Evolutionary conservation across 2,888 invertebrate species (phyloP).

Genomic region (Dolichopus griseipennis): DNA sequence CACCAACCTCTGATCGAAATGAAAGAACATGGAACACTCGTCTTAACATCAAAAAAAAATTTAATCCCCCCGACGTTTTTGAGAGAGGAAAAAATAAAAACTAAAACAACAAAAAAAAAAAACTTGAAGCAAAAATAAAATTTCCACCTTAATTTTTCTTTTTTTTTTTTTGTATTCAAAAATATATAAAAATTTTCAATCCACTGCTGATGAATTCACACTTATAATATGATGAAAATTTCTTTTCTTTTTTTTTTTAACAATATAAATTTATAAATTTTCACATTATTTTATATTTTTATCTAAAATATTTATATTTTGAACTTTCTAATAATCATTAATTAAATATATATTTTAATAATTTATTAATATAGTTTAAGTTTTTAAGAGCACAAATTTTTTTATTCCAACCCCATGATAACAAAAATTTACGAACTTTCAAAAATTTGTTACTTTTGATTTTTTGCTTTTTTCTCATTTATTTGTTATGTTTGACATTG

Average conservation of each 20-base stretch:
- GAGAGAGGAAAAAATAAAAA: not conserved
- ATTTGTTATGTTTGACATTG: not conserved
- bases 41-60: not conserved
- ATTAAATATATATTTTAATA: not conserved
- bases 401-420: slow-evolving; percentile 5
- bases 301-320: not conserved
- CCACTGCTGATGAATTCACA: too few relatives aligned
- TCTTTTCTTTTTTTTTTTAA: not conserved
- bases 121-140: not conserved
- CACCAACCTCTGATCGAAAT: not conserved
- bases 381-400: not conserved
- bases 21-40: not conserved
- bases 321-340: not conserved
- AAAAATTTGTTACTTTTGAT: not conserved
- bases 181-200: too few relatives aligned
- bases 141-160: slow-evolving; percentile 4
- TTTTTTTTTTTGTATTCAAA: not conserved
- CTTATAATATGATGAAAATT: not conserved
- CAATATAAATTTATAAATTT: not conserved
- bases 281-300: not conserved
- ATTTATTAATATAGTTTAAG: not conserved
- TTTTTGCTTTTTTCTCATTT: not conserved
- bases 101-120: too few relatives aligned
- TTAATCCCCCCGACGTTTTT: not conserved
- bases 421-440: slow-evolving; percentile 5